These are phyloP conservation scores for Mirounga angustirostris DNA, from an alignment of 2,113 vertebrate species.

Conservation along the genomic window DNA sequence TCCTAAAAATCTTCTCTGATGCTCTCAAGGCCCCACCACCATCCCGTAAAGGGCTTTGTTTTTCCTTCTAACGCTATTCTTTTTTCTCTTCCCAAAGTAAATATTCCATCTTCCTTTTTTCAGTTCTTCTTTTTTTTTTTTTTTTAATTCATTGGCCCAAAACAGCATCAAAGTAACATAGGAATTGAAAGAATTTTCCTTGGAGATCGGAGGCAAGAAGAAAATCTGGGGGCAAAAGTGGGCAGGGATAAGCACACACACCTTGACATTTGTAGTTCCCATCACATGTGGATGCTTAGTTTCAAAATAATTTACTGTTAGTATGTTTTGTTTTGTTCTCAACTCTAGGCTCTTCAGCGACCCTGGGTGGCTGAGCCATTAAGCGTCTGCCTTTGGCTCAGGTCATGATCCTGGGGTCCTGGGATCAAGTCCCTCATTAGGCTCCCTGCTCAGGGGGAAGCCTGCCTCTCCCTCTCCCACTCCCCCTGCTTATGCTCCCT, in stretches of 20 bases:
- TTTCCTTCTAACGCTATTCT: background rate
- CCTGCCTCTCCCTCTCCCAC: background rate
- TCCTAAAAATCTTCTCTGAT: background rate
- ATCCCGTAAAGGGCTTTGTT: accelerated
- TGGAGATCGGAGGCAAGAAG: background rate
- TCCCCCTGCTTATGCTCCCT: background rate
- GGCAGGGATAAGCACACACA: too few species aligned
- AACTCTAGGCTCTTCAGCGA: background rate
- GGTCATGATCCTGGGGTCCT: too few species aligned
- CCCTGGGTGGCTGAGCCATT: background rate
- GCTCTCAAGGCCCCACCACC: background rate
- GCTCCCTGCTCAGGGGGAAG: background rate
- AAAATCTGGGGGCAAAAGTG: background rate
- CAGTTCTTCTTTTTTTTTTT: background rate
- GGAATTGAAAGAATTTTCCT: background rate
- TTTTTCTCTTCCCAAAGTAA: constrained; percentile 35
- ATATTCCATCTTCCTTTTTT: background rate
- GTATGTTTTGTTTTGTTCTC: constrained; percentile 36
- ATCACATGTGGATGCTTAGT: background rate
- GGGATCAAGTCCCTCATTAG: background rate
- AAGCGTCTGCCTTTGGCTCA: background rate
- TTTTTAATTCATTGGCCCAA: background rate
- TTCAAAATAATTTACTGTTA: background rate
- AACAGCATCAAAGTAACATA: background rate
- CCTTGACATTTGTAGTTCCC: background rate